Evolutionary conservation across 2,888 invertebrate species (phyloP).

Genomic region (Drosophila borborema): DNA sequence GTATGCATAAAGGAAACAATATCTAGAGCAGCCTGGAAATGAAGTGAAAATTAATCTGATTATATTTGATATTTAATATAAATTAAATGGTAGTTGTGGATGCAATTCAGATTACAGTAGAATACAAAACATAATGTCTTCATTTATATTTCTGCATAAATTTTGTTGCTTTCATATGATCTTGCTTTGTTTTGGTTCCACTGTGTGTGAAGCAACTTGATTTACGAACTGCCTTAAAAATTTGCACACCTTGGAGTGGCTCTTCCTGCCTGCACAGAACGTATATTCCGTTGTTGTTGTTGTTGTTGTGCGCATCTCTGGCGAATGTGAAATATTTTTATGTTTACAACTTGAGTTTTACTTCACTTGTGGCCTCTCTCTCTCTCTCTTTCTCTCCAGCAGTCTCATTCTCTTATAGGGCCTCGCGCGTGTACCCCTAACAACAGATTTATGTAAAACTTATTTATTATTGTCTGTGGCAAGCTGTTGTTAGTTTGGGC

Average conservation of each 20-base stretch:
- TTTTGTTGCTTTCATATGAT: no score
- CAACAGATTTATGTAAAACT: conserved; percentile 64
- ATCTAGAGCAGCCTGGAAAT: no score
- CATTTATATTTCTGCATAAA: no score
- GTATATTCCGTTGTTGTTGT: no score
- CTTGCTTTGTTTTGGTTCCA: background rate
- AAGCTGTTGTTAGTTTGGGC: conserved; percentile 41
- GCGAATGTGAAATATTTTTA: conserved; percentile 18
- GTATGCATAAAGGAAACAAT: background rate
- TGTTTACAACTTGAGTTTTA: conserved; percentile 48
- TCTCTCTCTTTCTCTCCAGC: background rate
- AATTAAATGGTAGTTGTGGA: no score
- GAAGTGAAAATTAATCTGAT: no score
- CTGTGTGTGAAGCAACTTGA: conserved; percentile 13
- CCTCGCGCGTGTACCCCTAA: conserved; percentile 10
- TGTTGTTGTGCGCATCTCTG: conserved; percentile 26
- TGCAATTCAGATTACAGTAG: no score
- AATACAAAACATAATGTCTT: no score
- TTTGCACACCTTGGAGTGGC: conserved; percentile 39
- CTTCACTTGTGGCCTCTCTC: conserved; percentile 53
- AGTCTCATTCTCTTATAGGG: background rate
- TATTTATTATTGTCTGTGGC: conserved; percentile 51
- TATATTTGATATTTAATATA: no score
- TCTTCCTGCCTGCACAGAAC: conserved; percentile 41
- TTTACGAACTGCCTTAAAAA: conserved; percentile 16